Conservation (phyloP, 92 coral and sea anemone genomes). For the Scolanthus callimorphus region DNA sequence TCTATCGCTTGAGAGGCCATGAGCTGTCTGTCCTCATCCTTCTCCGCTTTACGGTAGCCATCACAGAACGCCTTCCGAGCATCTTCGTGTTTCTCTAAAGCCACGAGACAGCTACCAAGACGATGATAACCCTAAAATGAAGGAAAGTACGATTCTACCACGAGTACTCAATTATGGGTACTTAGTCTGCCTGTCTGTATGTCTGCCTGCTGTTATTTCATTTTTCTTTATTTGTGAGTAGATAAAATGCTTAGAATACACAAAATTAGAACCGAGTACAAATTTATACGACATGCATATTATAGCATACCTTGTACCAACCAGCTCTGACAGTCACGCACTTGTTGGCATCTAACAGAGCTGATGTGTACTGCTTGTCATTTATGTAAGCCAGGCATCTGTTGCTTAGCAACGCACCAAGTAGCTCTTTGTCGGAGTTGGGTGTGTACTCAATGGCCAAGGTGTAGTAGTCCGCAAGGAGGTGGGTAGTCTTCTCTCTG, state of each 20-base stretch:
- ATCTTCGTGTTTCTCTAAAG: slow-evolving; percentile 22
- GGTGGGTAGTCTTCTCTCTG: slow-evolving; percentile 28
- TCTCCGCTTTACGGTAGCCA: slow-evolving; percentile 34
- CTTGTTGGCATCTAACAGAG: slow-evolving; percentile 41
- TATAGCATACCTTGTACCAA: slow-evolving; percentile 43
- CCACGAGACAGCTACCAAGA: slow-evolving; percentile 33
- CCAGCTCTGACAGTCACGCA: slow-evolving; percentile 35
- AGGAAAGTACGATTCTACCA: too few species aligned
- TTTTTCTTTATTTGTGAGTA: too few species aligned
- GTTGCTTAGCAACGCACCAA: slow-evolving; percentile 30
- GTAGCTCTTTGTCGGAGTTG: neutral
- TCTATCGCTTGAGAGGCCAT: slow-evolving; percentile 40
- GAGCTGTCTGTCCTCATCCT: slow-evolving; percentile 33
- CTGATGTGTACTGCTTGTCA: slow-evolving; percentile 6
- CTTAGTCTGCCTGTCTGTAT: too few species aligned
- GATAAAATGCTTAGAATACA: too few species aligned
- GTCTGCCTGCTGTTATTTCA: too few species aligned
- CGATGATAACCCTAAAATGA: slow-evolving; percentile 46
- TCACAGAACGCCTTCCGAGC: slow-evolving; percentile 45
- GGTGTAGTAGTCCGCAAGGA: slow-evolving; percentile 17
- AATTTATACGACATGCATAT: too few species aligned
- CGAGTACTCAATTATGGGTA: too few species aligned
- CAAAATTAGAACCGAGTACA: too few species aligned
- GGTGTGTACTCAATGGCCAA: slow-evolving; percentile 34
- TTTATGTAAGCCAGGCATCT: slow-evolving; percentile 18